Percentiles rank a stretch among this genome's conserved stretches.
phyloP scores from a whole-genome alignment of 2,888 invertebrate genomes.

The Galeruca laticollis region DNA sequence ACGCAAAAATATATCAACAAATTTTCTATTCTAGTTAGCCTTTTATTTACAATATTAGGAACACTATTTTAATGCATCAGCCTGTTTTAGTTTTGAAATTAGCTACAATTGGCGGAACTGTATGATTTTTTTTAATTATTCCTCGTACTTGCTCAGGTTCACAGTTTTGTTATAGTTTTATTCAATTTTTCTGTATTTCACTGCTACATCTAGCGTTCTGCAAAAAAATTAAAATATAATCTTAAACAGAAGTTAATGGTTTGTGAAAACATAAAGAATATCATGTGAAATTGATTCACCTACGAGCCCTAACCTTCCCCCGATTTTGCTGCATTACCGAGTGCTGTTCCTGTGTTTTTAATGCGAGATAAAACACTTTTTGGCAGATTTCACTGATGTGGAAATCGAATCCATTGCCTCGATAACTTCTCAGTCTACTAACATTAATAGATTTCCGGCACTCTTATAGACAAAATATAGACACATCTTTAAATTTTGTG shows the following conservation, averaged over 20 bases:
- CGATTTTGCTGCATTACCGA: not conserved
- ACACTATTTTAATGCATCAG: no score
- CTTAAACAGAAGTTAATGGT: not conserved
- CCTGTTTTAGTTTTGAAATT: no score
- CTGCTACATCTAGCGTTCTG: not conserved
- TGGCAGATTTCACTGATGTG: not conserved
- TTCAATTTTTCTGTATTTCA: not conserved
- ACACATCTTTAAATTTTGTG: no score
- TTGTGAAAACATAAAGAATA: conserved; percentile 2
- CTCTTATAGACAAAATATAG: no score
- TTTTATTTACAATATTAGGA: no score
- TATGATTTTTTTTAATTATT: no score
- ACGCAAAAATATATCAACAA: no score
- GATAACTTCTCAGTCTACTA: not conserved
- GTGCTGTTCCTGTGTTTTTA: not conserved
- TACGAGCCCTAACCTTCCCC: not conserved
- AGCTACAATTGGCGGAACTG: no score
- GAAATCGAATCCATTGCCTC: conserved; percentile 5
- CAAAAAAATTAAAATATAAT: not conserved
- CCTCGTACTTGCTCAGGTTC: no score
- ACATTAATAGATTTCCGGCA: not conserved
- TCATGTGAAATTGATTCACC: not conserved
- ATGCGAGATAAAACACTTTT: not conserved
- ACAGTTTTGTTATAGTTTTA: no score
- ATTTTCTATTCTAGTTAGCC: no score